Base-by-base conservation (phyloP, 2,888 invertebrate genomes). In the Archips xylosteana region DNA sequence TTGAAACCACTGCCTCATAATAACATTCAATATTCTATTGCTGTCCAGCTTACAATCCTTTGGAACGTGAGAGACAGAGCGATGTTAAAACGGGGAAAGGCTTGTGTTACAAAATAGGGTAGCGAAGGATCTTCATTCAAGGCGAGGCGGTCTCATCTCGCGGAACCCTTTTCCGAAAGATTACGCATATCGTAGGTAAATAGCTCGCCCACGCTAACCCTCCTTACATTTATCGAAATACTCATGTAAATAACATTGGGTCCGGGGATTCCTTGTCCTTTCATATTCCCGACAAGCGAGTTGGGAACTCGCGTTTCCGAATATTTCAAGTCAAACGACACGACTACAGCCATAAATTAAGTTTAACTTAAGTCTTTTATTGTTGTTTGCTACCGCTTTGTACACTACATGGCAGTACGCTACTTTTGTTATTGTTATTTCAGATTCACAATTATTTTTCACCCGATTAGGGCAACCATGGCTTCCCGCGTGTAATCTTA, bases 191-290 rank as follows among this genome's bases (percentile, higher is more conserved):
- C 80, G 81, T 78, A 85, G 85, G 87, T 86, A 89, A 86, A 88
- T 87, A 87, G 84, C 82, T 80, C 75, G 78, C 73, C 71, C 77
- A 64, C 78, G 76, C 78, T 78, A 82, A 82, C 85, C 86, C 85
- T 84, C 83, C 83, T 85, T 84, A 89, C 85, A 88, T 88, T 89
- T 89, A 89, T 89, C 84, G 85, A 82, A 84, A 89, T 85, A 82
- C 83, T 85, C 87, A 90, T 91, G 90, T 90, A 92, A 92, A 92
- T 92, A 92, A 88, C 83, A 85, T 83, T 77, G 82, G 83, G 81
- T 82, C 82, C 80, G 78, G 77, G 82, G 83, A 85, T 87, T 87
- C 82, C 78, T 77, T 83, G 83, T 85, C 83, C 82, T 85, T 85
- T 85, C 87, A 84, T 86, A 83, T 84, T 81, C 79, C 36, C 34